Evolutionary conservation across 2,797 vertebrate species (phyloP).

Genomic region (Sebastolobus alascanus): DNA sequence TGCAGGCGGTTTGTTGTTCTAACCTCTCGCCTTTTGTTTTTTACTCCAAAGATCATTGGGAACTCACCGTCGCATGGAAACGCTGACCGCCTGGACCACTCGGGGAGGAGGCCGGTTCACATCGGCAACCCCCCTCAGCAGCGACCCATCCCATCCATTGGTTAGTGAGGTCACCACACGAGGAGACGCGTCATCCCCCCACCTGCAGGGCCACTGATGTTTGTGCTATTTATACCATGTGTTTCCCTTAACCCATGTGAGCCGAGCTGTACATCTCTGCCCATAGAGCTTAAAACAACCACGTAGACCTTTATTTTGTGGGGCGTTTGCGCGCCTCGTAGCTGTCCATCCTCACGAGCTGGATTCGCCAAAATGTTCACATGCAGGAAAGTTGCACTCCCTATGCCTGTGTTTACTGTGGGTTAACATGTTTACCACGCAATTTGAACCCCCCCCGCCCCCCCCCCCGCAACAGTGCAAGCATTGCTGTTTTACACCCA

Average conservation of each 20-base stretch:
- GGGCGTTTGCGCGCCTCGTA: conserved; percentile 58
- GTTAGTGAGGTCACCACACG: conserved; percentile 90
- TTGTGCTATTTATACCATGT: conserved; percentile 77
- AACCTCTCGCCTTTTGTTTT: conserved; percentile 66
- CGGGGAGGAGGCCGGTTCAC: conserved; percentile 87
- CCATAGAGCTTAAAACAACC: conserved; percentile 71
- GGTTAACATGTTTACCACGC: conserved; percentile 58
- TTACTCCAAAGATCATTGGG: conserved; percentile 92
- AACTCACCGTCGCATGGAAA: conserved; percentile 89
- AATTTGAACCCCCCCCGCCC: conserved; percentile 40
- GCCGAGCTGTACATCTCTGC: conserved; percentile 74
- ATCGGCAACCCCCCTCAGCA: conserved; percentile 87
- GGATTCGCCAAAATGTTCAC: conserved; percentile 66
- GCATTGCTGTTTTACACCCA: conserved; percentile 88
- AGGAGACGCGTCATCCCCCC: conserved; percentile 64
- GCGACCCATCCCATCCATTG: conserved; percentile 92
- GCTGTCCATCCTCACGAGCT: conserved; percentile 73
- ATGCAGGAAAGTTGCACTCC: conserved; percentile 59
- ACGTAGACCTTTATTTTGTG: conserved; percentile 53
- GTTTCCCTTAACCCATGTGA: conserved; percentile 68
- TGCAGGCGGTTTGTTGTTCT: conserved; percentile 28
- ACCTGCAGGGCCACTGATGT: conserved; percentile 76
- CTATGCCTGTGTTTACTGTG: conserved; percentile 62
- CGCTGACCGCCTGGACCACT: conserved; percentile 87
- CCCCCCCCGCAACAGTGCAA: conserved; percentile 67